These are phyloP conservation scores for Apteryx mantelli DNA, from an alignment of 2,113 vertebrate species.

Conservation along the genomic window DNA sequence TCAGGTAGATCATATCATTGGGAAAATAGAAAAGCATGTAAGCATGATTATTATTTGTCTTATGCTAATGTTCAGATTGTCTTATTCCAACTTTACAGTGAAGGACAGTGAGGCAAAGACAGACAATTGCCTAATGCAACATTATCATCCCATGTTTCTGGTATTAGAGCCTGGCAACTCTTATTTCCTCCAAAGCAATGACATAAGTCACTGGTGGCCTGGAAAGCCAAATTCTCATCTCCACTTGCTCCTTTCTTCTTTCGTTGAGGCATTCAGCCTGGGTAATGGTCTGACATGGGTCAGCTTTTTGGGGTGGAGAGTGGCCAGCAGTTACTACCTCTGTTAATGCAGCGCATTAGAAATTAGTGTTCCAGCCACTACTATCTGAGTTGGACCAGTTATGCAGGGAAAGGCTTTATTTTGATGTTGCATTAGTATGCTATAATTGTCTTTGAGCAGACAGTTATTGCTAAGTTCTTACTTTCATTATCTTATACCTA, in stretches of 20 bases:
- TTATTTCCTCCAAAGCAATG: not conserved
- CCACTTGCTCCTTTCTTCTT: not conserved
- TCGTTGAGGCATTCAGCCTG: rapidly evolving
- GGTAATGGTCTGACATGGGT: not conserved
- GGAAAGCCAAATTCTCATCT: not conserved
- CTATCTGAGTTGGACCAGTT: not conserved
- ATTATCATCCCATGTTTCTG: rapidly evolving
- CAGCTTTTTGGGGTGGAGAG: not conserved
- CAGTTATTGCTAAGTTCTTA: not conserved
- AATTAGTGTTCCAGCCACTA: not conserved
- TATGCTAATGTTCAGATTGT: not conserved
- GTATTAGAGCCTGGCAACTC: not conserved
- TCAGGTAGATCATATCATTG: not conserved
- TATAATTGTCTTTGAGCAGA: not conserved
- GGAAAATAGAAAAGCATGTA: not conserved
- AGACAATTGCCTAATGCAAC: not conserved
- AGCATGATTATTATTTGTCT: not conserved
- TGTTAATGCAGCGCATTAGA: not conserved
- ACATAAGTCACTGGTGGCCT: not conserved
- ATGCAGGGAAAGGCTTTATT: not conserved
- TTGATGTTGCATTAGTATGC: not conserved
- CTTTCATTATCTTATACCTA: not conserved
- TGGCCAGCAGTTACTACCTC: rapidly evolving
- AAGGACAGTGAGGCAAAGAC: not conserved
- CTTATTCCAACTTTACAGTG: not conserved